These are phyloP conservation scores for Diacarnus erythraeanus DNA, from an alignment of 37 sponge, comb jelly and placozoan genomes.

Conservation along the genomic window DNA sequence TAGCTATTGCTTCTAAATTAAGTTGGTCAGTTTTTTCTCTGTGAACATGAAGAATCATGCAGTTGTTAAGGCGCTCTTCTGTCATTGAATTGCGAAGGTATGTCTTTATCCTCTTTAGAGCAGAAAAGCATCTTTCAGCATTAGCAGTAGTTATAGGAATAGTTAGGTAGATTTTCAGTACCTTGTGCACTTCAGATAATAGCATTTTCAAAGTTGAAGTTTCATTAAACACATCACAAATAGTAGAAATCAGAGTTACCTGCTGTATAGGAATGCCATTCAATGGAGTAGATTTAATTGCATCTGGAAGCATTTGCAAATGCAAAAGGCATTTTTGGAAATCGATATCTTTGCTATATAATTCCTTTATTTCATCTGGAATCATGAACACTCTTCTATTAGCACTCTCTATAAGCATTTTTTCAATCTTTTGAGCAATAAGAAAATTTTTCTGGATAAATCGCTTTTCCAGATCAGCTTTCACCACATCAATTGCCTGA, in stretches of 20 bases:
- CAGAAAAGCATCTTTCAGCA: constrained; percentile 49
- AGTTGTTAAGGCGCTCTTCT: constrained; percentile 34
- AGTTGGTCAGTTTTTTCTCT: too few species aligned
- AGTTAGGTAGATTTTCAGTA: constrained; percentile 49
- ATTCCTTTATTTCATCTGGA: not conserved
- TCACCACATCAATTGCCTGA: not conserved
- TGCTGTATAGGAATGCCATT: constrained; percentile 14
- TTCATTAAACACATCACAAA: constrained; percentile 35
- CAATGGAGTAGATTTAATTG: not conserved
- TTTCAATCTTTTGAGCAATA: too few species aligned
- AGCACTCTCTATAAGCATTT: not conserved
- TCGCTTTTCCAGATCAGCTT: not conserved
- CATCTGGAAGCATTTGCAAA: not conserved
- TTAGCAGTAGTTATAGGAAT: constrained; percentile 56
- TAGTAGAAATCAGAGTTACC: constrained; percentile 44
- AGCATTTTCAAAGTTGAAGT: not conserved
- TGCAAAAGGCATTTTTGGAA: not conserved
- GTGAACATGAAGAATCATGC: constrained; percentile 34
- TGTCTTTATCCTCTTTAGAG: constrained; percentile 23
- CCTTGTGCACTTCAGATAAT: constrained; percentile 54
- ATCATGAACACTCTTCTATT: not conserved
- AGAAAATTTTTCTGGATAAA: constrained; percentile 1
- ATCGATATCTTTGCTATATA: not conserved
- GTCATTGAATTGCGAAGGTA: constrained; percentile 45
- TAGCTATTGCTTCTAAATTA: too few species aligned